These are phyloP conservation scores for Xylota sylvarum DNA, from an alignment of 2,888 invertebrate genomes.

Conservation along the genomic window DNA sequence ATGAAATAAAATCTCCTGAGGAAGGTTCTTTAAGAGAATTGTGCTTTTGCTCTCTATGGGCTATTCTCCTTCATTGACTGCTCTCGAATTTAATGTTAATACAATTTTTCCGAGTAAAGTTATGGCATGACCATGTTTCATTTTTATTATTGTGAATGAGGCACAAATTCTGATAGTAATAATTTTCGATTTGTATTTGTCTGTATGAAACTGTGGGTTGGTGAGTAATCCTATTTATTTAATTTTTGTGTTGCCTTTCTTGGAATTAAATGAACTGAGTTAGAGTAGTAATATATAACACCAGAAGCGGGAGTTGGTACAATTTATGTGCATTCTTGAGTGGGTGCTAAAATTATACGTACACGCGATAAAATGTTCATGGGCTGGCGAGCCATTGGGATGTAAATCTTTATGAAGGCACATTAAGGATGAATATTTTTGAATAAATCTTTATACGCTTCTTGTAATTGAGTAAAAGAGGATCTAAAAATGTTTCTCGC, in stretches of 20 bases:
- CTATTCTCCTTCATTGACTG: neutral
- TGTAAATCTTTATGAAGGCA: slow-evolving; percentile 61
- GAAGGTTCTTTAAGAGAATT: slow-evolving; percentile 8
- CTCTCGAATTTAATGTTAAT: slow-evolving; percentile 10
- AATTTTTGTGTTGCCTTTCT: slow-evolving; percentile 19
- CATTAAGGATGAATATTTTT: slow-evolving; percentile 61
- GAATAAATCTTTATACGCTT: slow-evolving; percentile 59
- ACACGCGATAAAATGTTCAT: slow-evolving; percentile 53
- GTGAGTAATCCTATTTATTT: slow-evolving; percentile 37
- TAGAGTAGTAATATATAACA: slow-evolving; percentile 5
- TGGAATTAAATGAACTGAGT: slow-evolving; percentile 33
- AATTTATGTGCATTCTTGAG: slow-evolving; percentile 56
- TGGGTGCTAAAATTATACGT: slow-evolving; percentile 46
- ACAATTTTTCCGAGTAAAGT: neutral
- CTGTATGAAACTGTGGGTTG: neutral
- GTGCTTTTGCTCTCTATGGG: neutral
- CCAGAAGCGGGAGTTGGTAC: neutral
- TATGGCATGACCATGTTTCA: slow-evolving; percentile 48
- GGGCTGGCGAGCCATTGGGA: slow-evolving; percentile 31
- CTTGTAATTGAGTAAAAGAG: slow-evolving; percentile 56
- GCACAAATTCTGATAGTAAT: slow-evolving; percentile 30
- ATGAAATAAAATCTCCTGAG: slow-evolving; percentile 48
- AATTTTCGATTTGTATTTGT: slow-evolving; percentile 34
- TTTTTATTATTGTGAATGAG: slow-evolving; percentile 51
- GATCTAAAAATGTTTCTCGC: slow-evolving; percentile 13